These are phyloP conservation scores for Zapus hudsonius DNA, from an alignment of 2,113 vertebrate species.

Conservation along the genomic window DNA sequence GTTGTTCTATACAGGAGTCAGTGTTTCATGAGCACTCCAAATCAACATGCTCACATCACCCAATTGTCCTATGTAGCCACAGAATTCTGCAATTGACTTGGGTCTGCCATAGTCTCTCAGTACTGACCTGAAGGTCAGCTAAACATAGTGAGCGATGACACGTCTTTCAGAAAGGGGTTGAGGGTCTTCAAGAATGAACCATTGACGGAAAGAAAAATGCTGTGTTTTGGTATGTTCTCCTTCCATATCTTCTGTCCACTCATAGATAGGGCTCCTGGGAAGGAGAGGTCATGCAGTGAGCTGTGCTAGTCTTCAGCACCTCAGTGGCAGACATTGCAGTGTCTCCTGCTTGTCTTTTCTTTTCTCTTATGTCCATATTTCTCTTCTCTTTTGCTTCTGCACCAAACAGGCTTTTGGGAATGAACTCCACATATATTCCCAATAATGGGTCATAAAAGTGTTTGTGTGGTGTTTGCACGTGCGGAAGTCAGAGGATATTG, in stretches of 20 bases:
- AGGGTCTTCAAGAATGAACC: background rate
- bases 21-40: no score
- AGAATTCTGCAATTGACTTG: background rate
- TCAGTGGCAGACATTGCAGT: fast-evolving
- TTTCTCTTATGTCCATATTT: fast-evolving
- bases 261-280: background rate
- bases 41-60: background rate
- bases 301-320: background rate
- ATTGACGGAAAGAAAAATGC: background rate
- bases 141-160: background rate
- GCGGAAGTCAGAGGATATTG: no score
- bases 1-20: background rate
- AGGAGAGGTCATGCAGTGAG: background rate
- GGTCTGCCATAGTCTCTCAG: background rate
- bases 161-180: background rate
- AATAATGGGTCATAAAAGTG: no score
- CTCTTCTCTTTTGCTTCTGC: background rate
- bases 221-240: background rate
- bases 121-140: no score
- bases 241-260: background rate
- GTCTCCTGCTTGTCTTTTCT: background rate
- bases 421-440: background rate
- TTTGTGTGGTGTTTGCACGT: no score
- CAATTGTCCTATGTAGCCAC: background rate
- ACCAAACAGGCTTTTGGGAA: background rate